Evolutionary conservation across 2,888 invertebrate genomes (phyloP).

Genomic region (Argyra leucocephala): DNA sequence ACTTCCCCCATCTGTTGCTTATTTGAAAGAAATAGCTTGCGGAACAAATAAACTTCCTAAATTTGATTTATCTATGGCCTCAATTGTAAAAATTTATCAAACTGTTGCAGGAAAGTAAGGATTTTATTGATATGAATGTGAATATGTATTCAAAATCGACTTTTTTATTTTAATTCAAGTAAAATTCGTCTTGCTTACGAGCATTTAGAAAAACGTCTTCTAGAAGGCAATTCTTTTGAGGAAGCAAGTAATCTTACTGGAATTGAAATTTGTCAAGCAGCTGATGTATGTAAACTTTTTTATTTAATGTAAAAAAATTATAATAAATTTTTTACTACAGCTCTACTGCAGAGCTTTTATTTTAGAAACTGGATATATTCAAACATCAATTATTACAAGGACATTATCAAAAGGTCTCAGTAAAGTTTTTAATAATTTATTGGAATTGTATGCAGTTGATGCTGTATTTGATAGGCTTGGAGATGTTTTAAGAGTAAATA

Average conservation of each 20-base stretch:
- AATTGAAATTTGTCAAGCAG: conserved; percentile 66
- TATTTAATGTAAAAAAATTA: too few species aligned
- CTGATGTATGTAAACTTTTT: conserved; percentile 51
- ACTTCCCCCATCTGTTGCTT: conserved; percentile 61
- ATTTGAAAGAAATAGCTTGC: conserved; percentile 45
- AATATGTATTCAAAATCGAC: not conserved
- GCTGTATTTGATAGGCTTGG: conserved; percentile 67
- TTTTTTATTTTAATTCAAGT: conserved; percentile 39
- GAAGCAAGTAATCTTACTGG: conserved; percentile 79
- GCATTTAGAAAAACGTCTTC: conserved; percentile 56
- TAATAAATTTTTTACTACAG: conserved; percentile 44
- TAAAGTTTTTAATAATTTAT: conserved; percentile 56
- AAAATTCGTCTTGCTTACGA: conserved; percentile 58
- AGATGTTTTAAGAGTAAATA: conserved; percentile 65
- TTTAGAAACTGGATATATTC: conserved; percentile 58
- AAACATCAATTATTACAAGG: conserved; percentile 45
- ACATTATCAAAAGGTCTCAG: conserved; percentile 52
- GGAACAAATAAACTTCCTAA: conserved; percentile 25
- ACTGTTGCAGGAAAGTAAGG: conserved; percentile 43
- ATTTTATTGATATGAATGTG: not conserved
- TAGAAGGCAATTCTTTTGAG: conserved; percentile 53
- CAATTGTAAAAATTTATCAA: conserved; percentile 42
- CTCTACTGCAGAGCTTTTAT: conserved; percentile 77
- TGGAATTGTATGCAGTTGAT: conserved; percentile 68
- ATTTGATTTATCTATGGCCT: conserved; percentile 29